Percentiles rank a stretch among this genome's conserved stretches.
These are phyloP conservation scores for Fregata magnificens DNA, from an alignment of 2,113 vertebrate species.

Conservation along the genomic window DNA sequence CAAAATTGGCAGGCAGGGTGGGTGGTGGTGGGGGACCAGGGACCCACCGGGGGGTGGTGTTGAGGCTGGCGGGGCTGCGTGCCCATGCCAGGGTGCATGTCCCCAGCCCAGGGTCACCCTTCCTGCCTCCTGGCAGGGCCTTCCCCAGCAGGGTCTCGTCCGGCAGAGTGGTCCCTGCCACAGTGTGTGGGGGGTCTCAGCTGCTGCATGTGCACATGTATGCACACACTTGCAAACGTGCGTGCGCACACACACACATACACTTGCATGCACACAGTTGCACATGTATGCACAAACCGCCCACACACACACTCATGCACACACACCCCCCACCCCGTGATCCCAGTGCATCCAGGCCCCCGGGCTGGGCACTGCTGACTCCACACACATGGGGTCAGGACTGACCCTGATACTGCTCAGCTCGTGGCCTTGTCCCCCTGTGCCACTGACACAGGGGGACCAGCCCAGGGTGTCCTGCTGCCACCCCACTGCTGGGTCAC, in stretches of 20 bases:
- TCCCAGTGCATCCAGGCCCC: background rate
- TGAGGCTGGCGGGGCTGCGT: background rate
- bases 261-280: background rate
- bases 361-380: background rate
- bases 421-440: too few relatives aligned
- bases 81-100: background rate
- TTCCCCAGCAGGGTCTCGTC: background rate
- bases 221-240: background rate
- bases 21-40: too few relatives aligned
- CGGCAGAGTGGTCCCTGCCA: background rate
- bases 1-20: background rate
- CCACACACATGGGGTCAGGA: background rate
- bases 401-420: background rate
- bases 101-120: background rate
- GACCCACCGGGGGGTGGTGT: background rate
- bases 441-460: accelerated
- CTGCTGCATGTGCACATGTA: background rate
- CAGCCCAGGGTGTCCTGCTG: background rate
- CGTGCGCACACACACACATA: too few relatives aligned
- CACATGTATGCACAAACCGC: accelerated
- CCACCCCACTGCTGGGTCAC: background rate
- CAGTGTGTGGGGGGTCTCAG: background rate
- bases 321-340: too few relatives aligned
- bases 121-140: background rate
- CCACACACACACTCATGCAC: too few relatives aligned